Evolutionary conservation across 2,888 invertebrate species (phyloP).

Genomic region (Orthonychiurus folsomi): DNA sequence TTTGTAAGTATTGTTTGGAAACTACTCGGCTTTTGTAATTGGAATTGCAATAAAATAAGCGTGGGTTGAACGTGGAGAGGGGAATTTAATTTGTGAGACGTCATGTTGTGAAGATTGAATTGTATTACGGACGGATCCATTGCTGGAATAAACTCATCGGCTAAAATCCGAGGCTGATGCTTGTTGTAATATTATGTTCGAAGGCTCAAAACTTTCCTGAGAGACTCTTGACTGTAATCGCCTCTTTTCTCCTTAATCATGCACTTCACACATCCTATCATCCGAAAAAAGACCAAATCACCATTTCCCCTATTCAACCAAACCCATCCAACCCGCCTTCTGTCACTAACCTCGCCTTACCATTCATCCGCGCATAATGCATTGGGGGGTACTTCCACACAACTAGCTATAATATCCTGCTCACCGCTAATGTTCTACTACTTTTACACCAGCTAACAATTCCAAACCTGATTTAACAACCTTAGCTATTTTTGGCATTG

Average conservation of each 20-base stretch:
- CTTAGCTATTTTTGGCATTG: too few relatives aligned
- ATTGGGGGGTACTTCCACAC: too few relatives aligned
- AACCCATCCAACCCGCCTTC: neutral
- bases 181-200: neutral
- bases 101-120: conserved; percentile 2
- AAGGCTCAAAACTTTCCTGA: neutral
- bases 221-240: conserved; percentile 11
- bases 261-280: conserved; percentile 5
- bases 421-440: too few relatives aligned
- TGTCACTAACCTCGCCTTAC: neutral
- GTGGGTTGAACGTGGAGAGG: too few relatives aligned
- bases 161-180: too few relatives aligned
- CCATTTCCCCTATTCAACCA: too few relatives aligned
- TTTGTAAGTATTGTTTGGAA: too few relatives aligned
- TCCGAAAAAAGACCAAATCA: neutral
- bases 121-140: neutral
- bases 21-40: too few relatives aligned
- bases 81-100: neutral
- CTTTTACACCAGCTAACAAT: too few relatives aligned
- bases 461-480: too few relatives aligned
- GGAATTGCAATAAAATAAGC: too few relatives aligned
- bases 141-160: neutral
- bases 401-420: too few relatives aligned
- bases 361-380: neutral
- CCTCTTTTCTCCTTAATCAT: conserved; percentile 12